These are phyloP conservation scores for Apocrypta bakeri DNA, from an alignment of 1,140 invertebrate species.

Conservation along the genomic window DNA sequence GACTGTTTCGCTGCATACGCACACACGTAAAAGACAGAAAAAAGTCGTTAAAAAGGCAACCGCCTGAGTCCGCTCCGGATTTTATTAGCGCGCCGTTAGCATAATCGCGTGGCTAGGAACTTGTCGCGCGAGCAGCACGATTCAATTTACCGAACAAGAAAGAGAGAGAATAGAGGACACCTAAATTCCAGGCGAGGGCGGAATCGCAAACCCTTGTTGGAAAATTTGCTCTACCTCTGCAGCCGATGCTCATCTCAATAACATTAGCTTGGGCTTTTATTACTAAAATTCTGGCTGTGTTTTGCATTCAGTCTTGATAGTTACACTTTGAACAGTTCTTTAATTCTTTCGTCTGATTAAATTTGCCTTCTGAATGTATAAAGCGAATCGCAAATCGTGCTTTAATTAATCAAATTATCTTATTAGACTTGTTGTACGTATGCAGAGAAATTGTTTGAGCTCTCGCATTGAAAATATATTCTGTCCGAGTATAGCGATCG, in stretches of 20 bases:
- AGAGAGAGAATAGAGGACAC: slow-evolving; percentile 48
- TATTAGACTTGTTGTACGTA: too few species aligned
- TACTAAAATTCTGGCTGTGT: slow-evolving; percentile 54
- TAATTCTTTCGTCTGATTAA: slow-evolving; percentile 9
- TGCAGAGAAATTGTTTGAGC: slow-evolving; percentile 16
- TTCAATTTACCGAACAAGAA: slow-evolving; percentile 60
- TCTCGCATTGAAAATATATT: neutral
- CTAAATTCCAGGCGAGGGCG: slow-evolving; percentile 64
- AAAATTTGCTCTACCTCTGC: slow-evolving; percentile 62
- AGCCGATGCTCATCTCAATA: slow-evolving; percentile 69
- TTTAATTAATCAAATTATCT: neutral
- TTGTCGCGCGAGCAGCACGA: slow-evolving; percentile 51
- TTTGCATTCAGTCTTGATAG: neutral
- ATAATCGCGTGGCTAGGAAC: slow-evolving; percentile 56
- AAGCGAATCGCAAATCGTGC: neutral
- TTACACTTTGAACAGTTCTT: neutral
- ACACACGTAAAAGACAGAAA: too few species aligned
- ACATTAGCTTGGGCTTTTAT: slow-evolving; percentile 71
- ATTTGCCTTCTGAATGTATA: neutral
- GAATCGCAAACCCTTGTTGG: slow-evolving; percentile 62
- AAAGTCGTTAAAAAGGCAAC: neutral
- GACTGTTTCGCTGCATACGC: neutral
- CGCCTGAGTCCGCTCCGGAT: slow-evolving; percentile 37
- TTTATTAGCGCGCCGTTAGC: slow-evolving; percentile 64
- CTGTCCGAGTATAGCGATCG: neutral